Conservation (phyloP, 2,797 vertebrate genomes). For the Prionace glauca region DNA sequence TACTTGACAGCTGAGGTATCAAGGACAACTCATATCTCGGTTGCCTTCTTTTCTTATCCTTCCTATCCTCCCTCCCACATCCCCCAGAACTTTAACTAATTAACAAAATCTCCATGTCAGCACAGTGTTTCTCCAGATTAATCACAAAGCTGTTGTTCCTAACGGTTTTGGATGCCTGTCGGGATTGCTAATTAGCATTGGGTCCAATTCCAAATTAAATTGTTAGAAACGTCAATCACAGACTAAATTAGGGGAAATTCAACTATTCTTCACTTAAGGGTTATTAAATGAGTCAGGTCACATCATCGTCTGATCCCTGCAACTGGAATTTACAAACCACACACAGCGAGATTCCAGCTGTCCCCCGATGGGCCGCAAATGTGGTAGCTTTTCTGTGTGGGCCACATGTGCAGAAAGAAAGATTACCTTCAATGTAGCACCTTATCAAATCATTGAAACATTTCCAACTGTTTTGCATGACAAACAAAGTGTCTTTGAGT, state of each 20-base stretch:
- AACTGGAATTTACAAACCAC: not conserved
- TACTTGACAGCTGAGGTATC: not conserved
- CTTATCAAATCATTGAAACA: not conserved
- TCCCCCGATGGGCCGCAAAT: not conserved
- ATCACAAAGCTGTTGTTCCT: not conserved
- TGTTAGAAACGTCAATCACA: not conserved
- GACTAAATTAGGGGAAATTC: not conserved
- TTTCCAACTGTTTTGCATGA: not conserved
- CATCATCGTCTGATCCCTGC: not conserved
- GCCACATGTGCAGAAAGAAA: not conserved
- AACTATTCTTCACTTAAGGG: not conserved
- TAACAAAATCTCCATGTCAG: not conserved
- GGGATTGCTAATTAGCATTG: not conserved
- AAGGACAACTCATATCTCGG: not conserved
- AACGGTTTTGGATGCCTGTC: not conserved
- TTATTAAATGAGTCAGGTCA: slow-evolving; percentile 17
- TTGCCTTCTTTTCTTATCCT: not conserved
- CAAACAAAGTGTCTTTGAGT: not conserved
- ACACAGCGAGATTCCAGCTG: not conserved
- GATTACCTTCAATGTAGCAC: not conserved
- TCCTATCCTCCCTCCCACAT: not conserved
- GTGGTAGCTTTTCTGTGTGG: not conserved
- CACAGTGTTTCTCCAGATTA: not conserved
- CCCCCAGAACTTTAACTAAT: not conserved
- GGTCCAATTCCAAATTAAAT: slow-evolving; percentile 6